Conservation (phyloP, 2,888 invertebrate genomes). For the Leptinotarsa juncta region DNA sequence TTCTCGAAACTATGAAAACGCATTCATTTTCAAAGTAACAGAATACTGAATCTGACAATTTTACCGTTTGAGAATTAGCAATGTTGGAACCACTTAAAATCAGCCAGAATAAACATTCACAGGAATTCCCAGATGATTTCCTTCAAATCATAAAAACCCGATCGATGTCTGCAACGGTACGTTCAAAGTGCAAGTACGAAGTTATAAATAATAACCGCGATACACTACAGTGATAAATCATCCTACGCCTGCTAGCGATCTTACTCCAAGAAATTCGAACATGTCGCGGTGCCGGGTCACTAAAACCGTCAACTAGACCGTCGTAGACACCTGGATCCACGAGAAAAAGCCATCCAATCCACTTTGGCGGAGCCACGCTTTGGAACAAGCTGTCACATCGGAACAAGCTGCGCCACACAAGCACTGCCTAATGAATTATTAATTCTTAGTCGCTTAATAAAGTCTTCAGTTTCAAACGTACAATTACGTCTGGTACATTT, state of each 20-base stretch:
- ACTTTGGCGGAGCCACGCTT: constrained; percentile 35
- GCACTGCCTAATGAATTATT: constrained; percentile 49
- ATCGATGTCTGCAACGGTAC: not conserved
- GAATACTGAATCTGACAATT: too few species aligned
- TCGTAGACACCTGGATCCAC: constrained; percentile 27
- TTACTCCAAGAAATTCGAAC: constrained; percentile 10
- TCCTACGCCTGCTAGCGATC: not conserved
- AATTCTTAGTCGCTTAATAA: constrained; percentile 52
- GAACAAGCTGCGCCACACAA: constrained; percentile 36
- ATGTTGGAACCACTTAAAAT: too few species aligned
- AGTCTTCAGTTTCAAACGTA: constrained; percentile 52
- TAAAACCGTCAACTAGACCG: constrained; percentile 31
- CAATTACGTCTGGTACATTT: constrained; percentile 49
- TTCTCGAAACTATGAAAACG: too few species aligned
- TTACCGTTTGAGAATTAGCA: too few species aligned
- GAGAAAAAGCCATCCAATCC: constrained; percentile 40
- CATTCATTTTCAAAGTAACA: too few species aligned
- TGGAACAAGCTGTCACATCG: constrained; percentile 41
- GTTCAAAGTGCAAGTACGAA: not conserved
- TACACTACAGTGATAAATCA: constrained; percentile 5
- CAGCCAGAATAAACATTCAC: too few species aligned
- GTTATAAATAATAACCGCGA: constrained; percentile 8
- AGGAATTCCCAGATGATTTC: too few species aligned
- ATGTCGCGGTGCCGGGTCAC: constrained; percentile 10
- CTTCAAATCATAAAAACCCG: not conserved